Percentiles rank a stretch among this genome's conserved stretches.
Conservation (phyloP, 2,113 vertebrate species). For the Vulpes lagopus region DNA sequence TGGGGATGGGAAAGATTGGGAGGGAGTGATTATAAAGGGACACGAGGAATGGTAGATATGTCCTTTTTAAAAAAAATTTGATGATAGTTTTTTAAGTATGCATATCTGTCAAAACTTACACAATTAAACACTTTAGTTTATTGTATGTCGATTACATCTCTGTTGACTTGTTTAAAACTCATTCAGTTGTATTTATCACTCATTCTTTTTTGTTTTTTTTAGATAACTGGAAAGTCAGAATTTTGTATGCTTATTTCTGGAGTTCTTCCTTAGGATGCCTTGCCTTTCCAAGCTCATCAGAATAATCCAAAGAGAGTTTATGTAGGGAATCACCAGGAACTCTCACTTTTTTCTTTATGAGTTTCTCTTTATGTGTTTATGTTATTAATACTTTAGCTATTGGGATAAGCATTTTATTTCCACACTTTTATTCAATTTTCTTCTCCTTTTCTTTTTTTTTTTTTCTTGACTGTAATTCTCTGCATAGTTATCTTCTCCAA, state of each 20-base stretch:
- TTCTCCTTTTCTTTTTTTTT: neutral
- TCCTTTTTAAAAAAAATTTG: neutral
- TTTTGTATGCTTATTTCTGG: neutral
- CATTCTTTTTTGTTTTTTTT: neutral
- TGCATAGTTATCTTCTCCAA: neutral
- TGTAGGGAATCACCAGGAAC: neutral
- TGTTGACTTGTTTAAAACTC: neutral
- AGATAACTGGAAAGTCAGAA: neutral
- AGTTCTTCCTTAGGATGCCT: neutral
- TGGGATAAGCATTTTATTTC: neutral
- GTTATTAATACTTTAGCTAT: neutral
- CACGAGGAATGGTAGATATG: neutral
- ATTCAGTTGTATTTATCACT: conserved; percentile 10
- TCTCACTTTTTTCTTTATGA: neutral
- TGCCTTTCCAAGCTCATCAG: neutral
- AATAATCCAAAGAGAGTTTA: neutral
- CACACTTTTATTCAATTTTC: neutral
- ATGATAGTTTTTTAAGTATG: neutral
- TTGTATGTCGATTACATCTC: neutral
- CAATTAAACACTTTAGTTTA: neutral
- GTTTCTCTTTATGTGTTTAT: neutral
- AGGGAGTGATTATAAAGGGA: neutral
- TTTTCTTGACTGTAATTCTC: neutral
- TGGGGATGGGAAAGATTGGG: neutral
- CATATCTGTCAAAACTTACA: neutral